A percentile compares a stretch with the other conserved stretches of the same genome.
Evolutionary conservation across 2,888 invertebrate genomes (phyloP).

Genomic region (Pemphredon lugubris): DNA sequence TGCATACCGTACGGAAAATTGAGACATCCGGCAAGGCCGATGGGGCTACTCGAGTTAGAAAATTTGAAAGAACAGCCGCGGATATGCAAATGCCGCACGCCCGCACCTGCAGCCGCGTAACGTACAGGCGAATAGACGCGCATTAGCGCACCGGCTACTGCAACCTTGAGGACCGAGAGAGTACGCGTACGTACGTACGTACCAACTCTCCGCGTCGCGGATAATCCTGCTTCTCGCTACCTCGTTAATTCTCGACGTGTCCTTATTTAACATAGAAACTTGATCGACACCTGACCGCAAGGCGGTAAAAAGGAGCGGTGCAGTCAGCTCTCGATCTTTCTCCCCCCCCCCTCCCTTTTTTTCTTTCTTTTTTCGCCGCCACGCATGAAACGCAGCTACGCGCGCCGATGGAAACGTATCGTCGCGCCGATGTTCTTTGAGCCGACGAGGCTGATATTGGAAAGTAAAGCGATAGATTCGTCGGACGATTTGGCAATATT

Average conservation of each 20-base stretch:
- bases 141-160: constrained; percentile 30
- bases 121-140: constrained; percentile 3
- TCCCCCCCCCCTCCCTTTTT: too few species aligned
- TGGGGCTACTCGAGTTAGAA: constrained; percentile 51
- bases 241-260: constrained; percentile 55
- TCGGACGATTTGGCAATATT: too few species aligned
- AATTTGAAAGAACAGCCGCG: constrained; percentile 52
- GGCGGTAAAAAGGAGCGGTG: neutral
- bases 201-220: constrained; percentile 39
- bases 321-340: neutral
- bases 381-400: too few species aligned
- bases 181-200: constrained; percentile 32
- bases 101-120: constrained; percentile 6
- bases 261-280: constrained; percentile 48
- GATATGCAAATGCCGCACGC: constrained; percentile 36
- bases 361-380: too few species aligned
- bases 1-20: constrained; percentile 57
- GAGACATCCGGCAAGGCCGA: constrained; percentile 62
- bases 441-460: too few species aligned
- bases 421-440: too few species aligned
- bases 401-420: too few species aligned
- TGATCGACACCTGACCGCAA: constrained; percentile 26
- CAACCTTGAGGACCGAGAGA: constrained; percentile 66
- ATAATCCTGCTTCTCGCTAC: constrained; percentile 57
- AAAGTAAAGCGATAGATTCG: too few species aligned